Evolutionary conservation across 37 sponge, comb jelly and placozoan genomes (phyloP), one percentile per base, ranked within the genome.

Genomic region (Amphimedon queenslandica): DNA sequence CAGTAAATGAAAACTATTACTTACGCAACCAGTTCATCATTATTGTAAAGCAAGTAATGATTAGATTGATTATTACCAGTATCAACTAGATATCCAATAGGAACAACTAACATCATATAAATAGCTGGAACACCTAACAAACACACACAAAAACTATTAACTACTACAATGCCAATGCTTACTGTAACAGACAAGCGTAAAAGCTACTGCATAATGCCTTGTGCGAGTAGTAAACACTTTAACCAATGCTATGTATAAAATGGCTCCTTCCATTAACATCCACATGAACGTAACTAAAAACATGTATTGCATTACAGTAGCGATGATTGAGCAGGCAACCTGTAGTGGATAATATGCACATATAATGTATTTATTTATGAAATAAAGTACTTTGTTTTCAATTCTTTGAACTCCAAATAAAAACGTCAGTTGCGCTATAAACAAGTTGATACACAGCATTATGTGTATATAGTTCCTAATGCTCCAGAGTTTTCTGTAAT

Each of bases 181-280:
- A 73, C 85, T 78, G 72, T 84, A 84, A 68, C 78, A 72, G 23
- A 66, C 64, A 23, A 77, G 4, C 2, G 85, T 77, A 63, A 84
- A 84, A 20, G 34, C 25, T 29, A 67, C 66, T 30, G 66, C 58
- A 60, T 84, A 72, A 8, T 8, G 18, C 20, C 18, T 34, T 43
- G 42, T 63, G 27, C 73, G 65, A 32, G 70, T 72, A 41, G 57
- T 40, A 43, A 88, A 88, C 2, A 88, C 88, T 25, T 35, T 18
- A 4, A 88, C 79, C 18, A 88, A 69, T 18, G 39, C 72, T 13
- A 88, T 63, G 56, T 77, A 82, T 53, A 81, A 57, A 25, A 88
- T 74, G 30, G 77, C 79, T 6, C 82, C 88, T 57, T 87, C 88
- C 88, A 88, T 88, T 63, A 88, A 51, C 88, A 88, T 81, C 88